Evolutionary conservation across 1,140 invertebrate species (phyloP).

Genomic region (Coptotermes formosanus): DNA sequence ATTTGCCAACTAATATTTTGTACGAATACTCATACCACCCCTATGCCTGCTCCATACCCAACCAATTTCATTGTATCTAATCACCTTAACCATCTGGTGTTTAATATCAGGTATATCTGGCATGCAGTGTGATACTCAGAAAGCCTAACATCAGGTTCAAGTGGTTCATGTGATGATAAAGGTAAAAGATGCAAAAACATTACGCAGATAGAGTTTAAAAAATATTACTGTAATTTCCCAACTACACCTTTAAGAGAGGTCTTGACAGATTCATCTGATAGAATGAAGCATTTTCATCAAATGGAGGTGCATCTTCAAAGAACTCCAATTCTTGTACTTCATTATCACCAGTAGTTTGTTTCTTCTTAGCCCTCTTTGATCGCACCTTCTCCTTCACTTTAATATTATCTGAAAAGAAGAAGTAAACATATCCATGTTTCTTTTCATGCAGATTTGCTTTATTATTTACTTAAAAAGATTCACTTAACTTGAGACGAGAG

Average conservation of each 20-base stretch:
- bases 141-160: no score
- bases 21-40: no score
- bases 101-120: no score
- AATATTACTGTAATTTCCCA: neutral
- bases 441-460: neutral
- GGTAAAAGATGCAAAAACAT: neutral
- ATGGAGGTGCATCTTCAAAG: conserved; percentile 72
- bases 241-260: conserved; percentile 73
- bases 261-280: conserved; percentile 92
- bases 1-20: no score
- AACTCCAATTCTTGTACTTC: conserved; percentile 56
- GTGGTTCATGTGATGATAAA: neutral
- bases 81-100: no score
- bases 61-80: no score
- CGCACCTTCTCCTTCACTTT: conserved; percentile 40
- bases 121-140: no score
- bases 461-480: neutral
- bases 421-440: neutral
- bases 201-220: neutral
- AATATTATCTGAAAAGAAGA: conserved; percentile 43
- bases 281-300: conserved; percentile 73
- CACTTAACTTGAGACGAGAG: neutral
- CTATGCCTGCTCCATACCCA: no score
- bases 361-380: conserved; percentile 44
- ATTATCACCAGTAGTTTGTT: conserved; percentile 35